phyloP scores from a whole-genome alignment of 2,888 invertebrate species.

The Hirtodrosophila trivittata region DNA sequence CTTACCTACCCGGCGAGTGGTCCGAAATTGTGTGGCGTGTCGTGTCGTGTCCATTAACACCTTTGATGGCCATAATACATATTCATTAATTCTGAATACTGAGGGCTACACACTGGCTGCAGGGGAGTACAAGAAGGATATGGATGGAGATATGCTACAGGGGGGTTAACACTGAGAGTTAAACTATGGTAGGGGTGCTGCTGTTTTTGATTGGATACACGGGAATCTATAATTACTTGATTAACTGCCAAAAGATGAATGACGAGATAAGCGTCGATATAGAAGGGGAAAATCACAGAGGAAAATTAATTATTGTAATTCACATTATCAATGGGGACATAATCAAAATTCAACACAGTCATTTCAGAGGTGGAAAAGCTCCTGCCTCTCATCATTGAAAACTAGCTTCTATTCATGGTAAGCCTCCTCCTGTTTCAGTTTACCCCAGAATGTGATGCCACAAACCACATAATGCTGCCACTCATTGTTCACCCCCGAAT shows the following conservation, averaged over 20 bases:
- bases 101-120: constrained; percentile 39
- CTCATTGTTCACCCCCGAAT: constrained; percentile 26
- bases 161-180: constrained; percentile 9
- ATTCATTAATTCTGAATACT: constrained; percentile 71
- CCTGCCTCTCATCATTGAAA: too few species aligned
- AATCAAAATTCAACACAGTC: too few species aligned
- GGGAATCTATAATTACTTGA: constrained; percentile 34
- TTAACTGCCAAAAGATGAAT: constrained; percentile 34
- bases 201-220: constrained; percentile 25
- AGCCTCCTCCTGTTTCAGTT: too few species aligned
- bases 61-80: constrained; percentile 78
- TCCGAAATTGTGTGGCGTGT: constrained; percentile 74
- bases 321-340: too few species aligned
- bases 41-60: constrained; percentile 80
- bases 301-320: too few species aligned
- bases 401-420: too few species aligned
- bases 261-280: constrained; percentile 14
- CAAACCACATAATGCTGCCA: constrained; percentile 49
- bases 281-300: not conserved
- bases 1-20: constrained; percentile 5
- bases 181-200: constrained; percentile 1
- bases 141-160: not conserved
- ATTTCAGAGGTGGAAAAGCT: too few species aligned
- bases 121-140: not conserved
- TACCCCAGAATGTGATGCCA: constrained; percentile 8